Conservation (phyloP, 2,113 vertebrate genomes). For the Tylochromis polylepis region DNA sequence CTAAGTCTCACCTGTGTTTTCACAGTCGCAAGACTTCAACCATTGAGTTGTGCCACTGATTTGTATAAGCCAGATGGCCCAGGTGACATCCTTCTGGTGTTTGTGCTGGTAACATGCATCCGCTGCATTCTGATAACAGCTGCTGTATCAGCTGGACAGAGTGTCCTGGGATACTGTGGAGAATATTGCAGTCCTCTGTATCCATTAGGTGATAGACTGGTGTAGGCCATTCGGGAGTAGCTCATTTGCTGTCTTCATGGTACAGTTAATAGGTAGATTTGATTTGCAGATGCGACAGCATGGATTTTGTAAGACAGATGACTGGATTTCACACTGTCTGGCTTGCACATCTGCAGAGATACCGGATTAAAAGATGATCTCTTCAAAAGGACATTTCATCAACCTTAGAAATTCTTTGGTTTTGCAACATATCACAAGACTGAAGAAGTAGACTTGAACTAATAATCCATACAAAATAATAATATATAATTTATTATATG, state of each 20-base stretch:
- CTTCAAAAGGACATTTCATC: neutral
- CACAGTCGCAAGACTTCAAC: neutral
- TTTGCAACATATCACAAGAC: neutral
- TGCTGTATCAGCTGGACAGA: conserved; percentile 48
- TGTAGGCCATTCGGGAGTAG: conserved; percentile 12
- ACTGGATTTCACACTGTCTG: conserved; percentile 38
- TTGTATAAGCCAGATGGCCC: conserved; percentile 37
- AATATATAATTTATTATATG: neutral
- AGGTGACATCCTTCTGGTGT: neutral
- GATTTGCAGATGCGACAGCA: conserved; percentile 37
- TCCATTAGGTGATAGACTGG: conserved; percentile 16
- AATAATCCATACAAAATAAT: neutral
- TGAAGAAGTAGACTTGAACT: neutral
- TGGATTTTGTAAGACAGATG: conserved; percentile 33
- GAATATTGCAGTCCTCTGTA: conserved; percentile 23
- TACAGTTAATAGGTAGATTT: conserved; percentile 34
- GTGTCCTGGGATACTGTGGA: conserved; percentile 1
- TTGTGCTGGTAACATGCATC: conserved; percentile 38
- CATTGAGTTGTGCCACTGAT: conserved; percentile 7
- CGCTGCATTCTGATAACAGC: conserved; percentile 28
- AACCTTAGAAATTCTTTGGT: neutral
- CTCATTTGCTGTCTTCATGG: conserved; percentile 39
- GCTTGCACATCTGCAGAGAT: conserved; percentile 15
- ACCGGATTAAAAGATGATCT: conserved; percentile 11
- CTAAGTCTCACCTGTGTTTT: neutral